Conservation (phyloP, 1,140 invertebrate species). For the Heliconius nattereri region DNA sequence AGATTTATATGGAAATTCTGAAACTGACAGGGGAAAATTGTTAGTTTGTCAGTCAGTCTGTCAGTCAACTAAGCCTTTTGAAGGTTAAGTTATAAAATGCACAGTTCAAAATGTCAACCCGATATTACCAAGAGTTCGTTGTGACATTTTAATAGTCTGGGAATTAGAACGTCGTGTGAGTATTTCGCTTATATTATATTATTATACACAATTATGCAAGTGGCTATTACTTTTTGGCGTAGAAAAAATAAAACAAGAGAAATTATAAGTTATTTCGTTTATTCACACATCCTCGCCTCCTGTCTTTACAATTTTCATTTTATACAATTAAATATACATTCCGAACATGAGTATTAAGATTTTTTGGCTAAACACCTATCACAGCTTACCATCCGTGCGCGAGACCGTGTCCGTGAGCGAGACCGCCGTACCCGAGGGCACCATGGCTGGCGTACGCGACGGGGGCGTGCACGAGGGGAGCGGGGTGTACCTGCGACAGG, state of each 20-base stretch:
- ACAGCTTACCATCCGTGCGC: slow-evolving; percentile 77
- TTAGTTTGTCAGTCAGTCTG: neutral
- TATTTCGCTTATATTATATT: slow-evolving; percentile 16
- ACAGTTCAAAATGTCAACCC: slow-evolving; percentile 33
- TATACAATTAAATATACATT: slow-evolving; percentile 72
- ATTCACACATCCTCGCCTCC: slow-evolving; percentile 79
- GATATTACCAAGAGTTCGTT: slow-evolving; percentile 34
- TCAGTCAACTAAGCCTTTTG: neutral
- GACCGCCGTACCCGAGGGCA: slow-evolving; percentile 53
- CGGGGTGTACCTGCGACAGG: slow-evolving; percentile 68
- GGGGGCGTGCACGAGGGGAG: slow-evolving; percentile 59
- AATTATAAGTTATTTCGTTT: slow-evolving; percentile 70
- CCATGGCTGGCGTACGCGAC: slow-evolving; percentile 58
- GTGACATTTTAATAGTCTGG: slow-evolving; percentile 38
- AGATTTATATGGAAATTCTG: neutral
- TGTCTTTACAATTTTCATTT: slow-evolving; percentile 64
- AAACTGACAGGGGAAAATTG: neutral
- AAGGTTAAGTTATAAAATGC: slow-evolving; percentile 21
- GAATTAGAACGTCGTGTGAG: slow-evolving; percentile 34
- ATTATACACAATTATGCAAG: slow-evolving; percentile 16
- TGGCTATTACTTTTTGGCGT: neutral
- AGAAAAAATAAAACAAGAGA: slow-evolving; percentile 34
- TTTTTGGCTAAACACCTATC: slow-evolving; percentile 71
- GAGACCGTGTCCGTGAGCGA: slow-evolving; percentile 49
- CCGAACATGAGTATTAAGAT: slow-evolving; percentile 74